Evolutionary conservation across 2,797 vertebrate species (phyloP).

Genomic region (Peromyscus attwateri): DNA sequence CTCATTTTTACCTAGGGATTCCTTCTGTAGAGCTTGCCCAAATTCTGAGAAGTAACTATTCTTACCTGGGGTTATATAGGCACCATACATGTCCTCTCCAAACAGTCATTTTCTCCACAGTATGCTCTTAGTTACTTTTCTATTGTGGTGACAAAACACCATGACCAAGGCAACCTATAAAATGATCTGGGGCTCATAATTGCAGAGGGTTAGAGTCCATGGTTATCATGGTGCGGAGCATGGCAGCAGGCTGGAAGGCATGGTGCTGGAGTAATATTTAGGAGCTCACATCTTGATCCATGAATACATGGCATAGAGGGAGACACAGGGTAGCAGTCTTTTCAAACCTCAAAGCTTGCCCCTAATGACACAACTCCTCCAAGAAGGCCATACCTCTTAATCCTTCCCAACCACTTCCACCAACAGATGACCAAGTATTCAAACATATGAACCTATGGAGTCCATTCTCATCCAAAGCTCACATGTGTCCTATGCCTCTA

Average conservation of each 20-base stretch:
- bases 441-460: not conserved
- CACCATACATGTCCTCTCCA: not conserved
- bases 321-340: not conserved
- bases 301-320: not conserved
- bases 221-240: not conserved
- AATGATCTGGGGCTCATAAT: not conserved
- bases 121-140: not conserved
- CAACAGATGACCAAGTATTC: not conserved
- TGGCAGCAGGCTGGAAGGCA: no score
- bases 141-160: not conserved
- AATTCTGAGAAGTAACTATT: not conserved
- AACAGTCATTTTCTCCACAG: not conserved
- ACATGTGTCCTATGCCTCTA: not conserved
- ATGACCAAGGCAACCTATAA: not conserved
- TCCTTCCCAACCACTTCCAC: not conserved
- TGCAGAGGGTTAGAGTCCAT: not conserved
- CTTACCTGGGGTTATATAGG: not conserved
- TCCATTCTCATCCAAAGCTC: not conserved
- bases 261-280: not conserved
- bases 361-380: not conserved
- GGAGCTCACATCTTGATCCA: not conserved
- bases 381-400: not conserved
- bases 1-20: not conserved
- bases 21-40: not conserved
- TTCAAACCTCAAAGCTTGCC: not conserved